phyloP scores from a whole-genome alignment of 2,888 invertebrate genomes.

The Rhaphigaster nebulosa region DNA sequence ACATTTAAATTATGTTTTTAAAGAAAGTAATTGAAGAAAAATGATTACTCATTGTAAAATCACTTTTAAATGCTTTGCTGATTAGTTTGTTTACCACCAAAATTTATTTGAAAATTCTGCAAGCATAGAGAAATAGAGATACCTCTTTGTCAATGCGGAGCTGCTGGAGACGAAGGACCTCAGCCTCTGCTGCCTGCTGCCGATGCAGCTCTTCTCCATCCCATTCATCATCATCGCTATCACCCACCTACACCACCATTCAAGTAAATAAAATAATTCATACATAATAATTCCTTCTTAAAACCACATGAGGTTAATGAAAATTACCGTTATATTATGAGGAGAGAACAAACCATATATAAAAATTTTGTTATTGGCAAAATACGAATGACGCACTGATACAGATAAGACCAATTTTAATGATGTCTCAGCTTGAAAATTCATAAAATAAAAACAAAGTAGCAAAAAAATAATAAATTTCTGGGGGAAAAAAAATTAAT shows the following conservation, averaged over 20 bases:
- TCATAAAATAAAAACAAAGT: neutral
- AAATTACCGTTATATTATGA: conserved; percentile 49
- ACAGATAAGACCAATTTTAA: neutral
- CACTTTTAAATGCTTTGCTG: neutral
- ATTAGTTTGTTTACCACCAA: neutral
- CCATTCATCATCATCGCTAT: conserved; percentile 58
- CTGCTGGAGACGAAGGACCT: conserved; percentile 75
- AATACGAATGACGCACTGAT: neutral
- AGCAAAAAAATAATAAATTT: neutral
- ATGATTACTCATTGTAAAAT: neutral
- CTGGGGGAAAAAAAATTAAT: neutral
- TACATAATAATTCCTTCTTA: neutral
- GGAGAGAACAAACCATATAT: conserved; percentile 29
- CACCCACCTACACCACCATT: conserved; percentile 51
- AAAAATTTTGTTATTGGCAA: neutral
- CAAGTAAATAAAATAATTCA: neutral
- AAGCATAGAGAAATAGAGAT: conserved; percentile 55
- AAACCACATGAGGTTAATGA: neutral
- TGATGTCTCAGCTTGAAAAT: neutral
- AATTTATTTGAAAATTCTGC: neutral
- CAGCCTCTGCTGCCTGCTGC: conserved; percentile 71
- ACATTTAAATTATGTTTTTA: neutral
- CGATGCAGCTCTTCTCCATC: conserved; percentile 58
- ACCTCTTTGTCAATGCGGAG: conserved; percentile 77
- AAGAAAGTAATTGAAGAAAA: no score